Conservation (phyloP, 2,113 vertebrate species). For the Camarhynchus parvulus region DNA sequence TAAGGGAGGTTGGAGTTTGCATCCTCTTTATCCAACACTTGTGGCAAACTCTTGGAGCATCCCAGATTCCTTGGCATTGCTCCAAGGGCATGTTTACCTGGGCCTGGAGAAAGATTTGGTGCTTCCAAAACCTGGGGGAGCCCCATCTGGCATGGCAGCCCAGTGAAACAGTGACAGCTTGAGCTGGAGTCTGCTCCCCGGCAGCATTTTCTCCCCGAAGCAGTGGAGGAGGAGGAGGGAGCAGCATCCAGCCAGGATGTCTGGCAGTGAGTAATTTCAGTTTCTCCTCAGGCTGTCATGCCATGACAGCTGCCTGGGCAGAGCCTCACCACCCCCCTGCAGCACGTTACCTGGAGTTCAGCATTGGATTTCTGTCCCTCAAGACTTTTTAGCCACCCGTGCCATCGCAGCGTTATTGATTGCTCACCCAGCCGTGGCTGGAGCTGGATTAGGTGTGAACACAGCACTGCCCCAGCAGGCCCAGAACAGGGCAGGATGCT, state of each 20-base stretch:
- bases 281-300: neutral
- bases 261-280: slow-evolving; percentile 3
- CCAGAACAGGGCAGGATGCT: neutral
- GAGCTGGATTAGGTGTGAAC: slow-evolving; percentile 57
- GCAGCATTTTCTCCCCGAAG: neutral
- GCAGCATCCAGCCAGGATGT: slow-evolving; percentile 14
- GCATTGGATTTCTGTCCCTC: slow-evolving; percentile 49
- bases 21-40: neutral
- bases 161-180: neutral
- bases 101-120: neutral
- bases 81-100: neutral
- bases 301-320: slow-evolving; percentile 23
- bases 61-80: neutral
- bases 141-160: fast-evolving
- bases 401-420: slow-evolving; percentile 16
- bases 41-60: neutral
- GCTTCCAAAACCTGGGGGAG: neutral
- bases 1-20: neutral
- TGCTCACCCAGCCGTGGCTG: slow-evolving; percentile 21
- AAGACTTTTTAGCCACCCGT: slow-evolving; percentile 50
- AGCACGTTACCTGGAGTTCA: slow-evolving; percentile 5
- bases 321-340: slow-evolving; percentile 17
- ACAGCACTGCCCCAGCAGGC: neutral
- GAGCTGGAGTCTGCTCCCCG: neutral
- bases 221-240: slow-evolving; percentile 6